A percentile compares a stretch with the other conserved stretches of the same genome.
Evolutionary conservation across 2,113 vertebrate species (phyloP).

Genomic region (Aegithalos caudatus): DNA sequence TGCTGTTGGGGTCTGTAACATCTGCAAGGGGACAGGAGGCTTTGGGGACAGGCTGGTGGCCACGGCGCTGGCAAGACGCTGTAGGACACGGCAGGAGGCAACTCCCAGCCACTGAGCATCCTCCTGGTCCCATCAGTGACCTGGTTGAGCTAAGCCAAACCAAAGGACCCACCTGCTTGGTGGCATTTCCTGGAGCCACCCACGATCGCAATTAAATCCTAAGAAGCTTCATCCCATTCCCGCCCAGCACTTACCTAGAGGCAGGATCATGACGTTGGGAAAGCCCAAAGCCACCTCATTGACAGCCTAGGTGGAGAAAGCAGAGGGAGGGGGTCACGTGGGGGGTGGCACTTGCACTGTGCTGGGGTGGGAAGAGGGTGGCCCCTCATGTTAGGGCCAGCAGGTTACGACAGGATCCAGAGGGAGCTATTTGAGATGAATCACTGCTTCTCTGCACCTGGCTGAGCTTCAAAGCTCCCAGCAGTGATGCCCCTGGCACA

Average conservation of each 20-base stretch:
- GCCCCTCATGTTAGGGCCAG: rapidly evolving
- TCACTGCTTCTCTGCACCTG: rapidly evolving
- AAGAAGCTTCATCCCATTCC: neutral
- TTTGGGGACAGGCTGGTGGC: neutral
- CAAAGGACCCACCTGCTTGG: neutral
- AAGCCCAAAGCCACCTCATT: constrained; percentile 34
- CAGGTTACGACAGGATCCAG: neutral
- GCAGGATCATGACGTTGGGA: constrained; percentile 13
- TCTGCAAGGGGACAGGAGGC: neutral
- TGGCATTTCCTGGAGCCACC: neutral
- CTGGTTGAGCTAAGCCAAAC: neutral
- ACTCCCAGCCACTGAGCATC: neutral
- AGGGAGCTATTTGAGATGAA: neutral
- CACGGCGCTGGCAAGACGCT: neutral
- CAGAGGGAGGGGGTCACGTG: rapidly evolving
- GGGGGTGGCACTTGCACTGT: neutral
- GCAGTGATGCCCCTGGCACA: rapidly evolving
- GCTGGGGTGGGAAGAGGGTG: rapidly evolving
- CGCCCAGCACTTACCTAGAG: neutral
- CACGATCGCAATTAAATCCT: neutral
- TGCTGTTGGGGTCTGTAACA: constrained; percentile 33
- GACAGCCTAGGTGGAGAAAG: neutral
- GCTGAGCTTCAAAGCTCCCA: neutral
- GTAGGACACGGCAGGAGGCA: neutral
- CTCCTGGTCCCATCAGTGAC: neutral